These are phyloP conservation scores for Spisula solida DNA, from an alignment of 2,888 invertebrate genomes.

Conservation along the genomic window DNA sequence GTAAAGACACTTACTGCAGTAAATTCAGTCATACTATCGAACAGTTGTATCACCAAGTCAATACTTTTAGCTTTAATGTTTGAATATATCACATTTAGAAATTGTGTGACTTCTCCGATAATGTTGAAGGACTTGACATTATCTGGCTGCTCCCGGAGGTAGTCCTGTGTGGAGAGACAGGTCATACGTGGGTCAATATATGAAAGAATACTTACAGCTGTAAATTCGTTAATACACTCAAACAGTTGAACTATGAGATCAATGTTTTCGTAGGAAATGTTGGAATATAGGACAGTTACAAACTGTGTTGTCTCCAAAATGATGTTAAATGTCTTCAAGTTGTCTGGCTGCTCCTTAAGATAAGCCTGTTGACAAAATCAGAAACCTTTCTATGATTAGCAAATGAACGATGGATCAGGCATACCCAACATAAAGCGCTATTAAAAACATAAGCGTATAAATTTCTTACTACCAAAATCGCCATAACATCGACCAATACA, in stretches of 20 bases:
- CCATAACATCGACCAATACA: no score
- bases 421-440: background rate
- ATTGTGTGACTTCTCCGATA: constrained; percentile 86
- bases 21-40: constrained; percentile 87
- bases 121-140: constrained; percentile 88
- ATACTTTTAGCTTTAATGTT: constrained; percentile 86
- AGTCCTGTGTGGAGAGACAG: constrained; percentile 81
- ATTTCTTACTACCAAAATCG: no score
- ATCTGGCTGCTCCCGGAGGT: constrained; percentile 87
- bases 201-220: constrained; percentile 82
- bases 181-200: constrained; percentile 24
- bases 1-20: constrained; percentile 83
- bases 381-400: constrained; percentile 19
- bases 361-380: constrained; percentile 74
- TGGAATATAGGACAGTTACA: constrained; percentile 87
- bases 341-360: constrained; percentile 87
- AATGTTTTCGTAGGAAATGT: constrained; percentile 85
- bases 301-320: constrained; percentile 87
- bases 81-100: constrained; percentile 87
- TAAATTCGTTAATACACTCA: constrained; percentile 87
- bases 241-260: constrained; percentile 87
- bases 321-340: constrained; percentile 87
- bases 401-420: background rate
- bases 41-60: constrained; percentile 86
- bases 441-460: background rate